phyloP scores from a whole-genome alignment of 2,113 vertebrate genomes.

The Indicator indicator region DNA sequence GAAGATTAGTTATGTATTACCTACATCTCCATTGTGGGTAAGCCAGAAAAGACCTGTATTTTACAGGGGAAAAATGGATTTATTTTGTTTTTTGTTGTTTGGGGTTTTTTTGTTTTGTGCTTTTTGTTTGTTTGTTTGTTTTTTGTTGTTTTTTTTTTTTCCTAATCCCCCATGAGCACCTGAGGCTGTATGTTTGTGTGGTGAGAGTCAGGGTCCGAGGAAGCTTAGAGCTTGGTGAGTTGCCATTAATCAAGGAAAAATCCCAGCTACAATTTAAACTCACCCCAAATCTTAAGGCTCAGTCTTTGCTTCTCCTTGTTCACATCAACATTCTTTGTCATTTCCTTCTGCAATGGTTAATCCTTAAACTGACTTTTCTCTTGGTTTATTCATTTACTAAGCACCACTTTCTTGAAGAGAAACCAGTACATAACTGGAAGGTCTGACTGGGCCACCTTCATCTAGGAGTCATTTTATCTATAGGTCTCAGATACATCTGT shows the following conservation, averaged over 20 bases:
- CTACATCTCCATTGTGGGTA: background rate
- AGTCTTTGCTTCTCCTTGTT: background rate
- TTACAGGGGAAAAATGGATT: background rate
- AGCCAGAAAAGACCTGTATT: background rate
- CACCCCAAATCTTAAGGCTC: background rate
- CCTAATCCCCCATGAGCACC: background rate
- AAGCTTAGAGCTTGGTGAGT: background rate
- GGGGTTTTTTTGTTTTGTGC: no score
- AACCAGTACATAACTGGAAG: background rate
- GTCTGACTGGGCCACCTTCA: background rate
- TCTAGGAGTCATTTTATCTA: background rate
- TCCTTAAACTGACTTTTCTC: background rate
- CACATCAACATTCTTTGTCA: background rate
- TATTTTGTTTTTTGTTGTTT: no score
- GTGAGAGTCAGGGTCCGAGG: background rate
- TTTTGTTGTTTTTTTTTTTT: background rate
- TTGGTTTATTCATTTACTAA: no score
- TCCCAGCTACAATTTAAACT: background rate
- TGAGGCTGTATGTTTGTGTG: background rate
- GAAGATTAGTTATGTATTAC: background rate
- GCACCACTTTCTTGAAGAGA: background rate
- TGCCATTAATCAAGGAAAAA: background rate
- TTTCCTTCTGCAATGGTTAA: background rate
- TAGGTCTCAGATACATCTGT: background rate
- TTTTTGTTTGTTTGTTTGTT: no score